These are phyloP conservation scores for Chiroxiphia lanceolata DNA, from an alignment of 2,797 vertebrate genomes.

Conservation along the genomic window DNA sequence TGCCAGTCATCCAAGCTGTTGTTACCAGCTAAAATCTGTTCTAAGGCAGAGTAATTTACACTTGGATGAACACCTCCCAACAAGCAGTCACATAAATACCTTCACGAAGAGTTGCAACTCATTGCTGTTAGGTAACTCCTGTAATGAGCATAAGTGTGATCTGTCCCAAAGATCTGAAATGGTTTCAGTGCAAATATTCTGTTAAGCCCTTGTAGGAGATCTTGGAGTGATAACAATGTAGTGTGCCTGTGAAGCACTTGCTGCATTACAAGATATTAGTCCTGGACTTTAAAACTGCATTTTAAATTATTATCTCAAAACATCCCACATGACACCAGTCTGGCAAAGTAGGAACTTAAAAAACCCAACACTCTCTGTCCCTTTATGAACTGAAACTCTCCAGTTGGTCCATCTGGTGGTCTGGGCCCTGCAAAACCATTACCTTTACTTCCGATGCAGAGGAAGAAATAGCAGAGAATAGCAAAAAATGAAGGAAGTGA, in stretches of 20 bases:
- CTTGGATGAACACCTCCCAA: constrained; percentile 75
- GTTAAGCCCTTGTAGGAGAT: not conserved
- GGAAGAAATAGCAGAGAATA: not conserved
- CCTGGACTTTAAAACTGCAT: constrained; percentile 2
- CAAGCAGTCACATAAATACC: constrained; percentile 72
- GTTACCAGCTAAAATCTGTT: constrained; percentile 72
- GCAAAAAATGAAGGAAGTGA: not conserved
- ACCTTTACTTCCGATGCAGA: not conserved
- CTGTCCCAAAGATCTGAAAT: constrained; percentile 27
- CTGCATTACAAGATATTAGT: not conserved
- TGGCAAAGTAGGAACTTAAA: not conserved
- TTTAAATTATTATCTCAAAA: constrained; percentile 37
- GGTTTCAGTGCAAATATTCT: constrained; percentile 36
- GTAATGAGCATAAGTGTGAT: constrained; percentile 12
- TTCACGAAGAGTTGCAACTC: constrained; percentile 58
- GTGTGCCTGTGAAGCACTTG: not conserved
- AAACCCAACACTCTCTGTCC: not conserved
- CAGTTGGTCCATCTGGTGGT: not conserved
- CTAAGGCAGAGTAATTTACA: constrained; percentile 77
- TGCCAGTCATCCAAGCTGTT: constrained; percentile 82
- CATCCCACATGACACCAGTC: not conserved
- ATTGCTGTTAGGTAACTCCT: constrained; percentile 49
- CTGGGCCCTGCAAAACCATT: not conserved
- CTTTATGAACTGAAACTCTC: not conserved
- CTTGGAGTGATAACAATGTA: not conserved